Conservation (phyloP, 2,113 vertebrate species). For the Mobula hypostoma region DNA sequence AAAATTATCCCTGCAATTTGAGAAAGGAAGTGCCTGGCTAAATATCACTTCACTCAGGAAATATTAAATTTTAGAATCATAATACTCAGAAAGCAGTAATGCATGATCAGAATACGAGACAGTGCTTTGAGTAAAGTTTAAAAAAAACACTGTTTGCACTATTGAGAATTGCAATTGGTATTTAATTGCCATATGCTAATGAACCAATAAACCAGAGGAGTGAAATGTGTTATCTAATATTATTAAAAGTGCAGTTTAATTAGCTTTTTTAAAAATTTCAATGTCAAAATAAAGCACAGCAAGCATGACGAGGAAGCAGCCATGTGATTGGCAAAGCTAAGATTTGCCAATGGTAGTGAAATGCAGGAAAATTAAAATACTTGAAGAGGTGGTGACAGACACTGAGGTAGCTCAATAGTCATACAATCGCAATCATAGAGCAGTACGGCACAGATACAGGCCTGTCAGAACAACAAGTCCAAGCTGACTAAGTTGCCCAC, state of each 20-base stretch:
- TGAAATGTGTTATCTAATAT: slow-evolving; percentile 3
- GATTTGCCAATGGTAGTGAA: background rate
- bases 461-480: too few relatives aligned
- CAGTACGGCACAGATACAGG: too few relatives aligned
- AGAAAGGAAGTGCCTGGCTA: too few relatives aligned
- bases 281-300: background rate
- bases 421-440: background rate
- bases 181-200: background rate
- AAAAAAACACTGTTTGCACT: background rate
- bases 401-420: background rate
- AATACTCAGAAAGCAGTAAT: too few relatives aligned
- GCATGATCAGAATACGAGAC: too few relatives aligned
- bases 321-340: background rate
- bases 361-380: background rate
- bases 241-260: background rate
- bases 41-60: too few relatives aligned
- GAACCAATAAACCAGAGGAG: background rate
- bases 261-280: background rate
- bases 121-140: too few relatives aligned
- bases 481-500: too few relatives aligned
- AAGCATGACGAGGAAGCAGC: background rate
- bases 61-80: too few relatives aligned
- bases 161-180: background rate
- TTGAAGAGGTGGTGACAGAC: background rate
- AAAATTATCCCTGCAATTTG: too few relatives aligned